Evolutionary conservation across 2,797 vertebrate species (phyloP).

Genomic region (Channa striata): DNA sequence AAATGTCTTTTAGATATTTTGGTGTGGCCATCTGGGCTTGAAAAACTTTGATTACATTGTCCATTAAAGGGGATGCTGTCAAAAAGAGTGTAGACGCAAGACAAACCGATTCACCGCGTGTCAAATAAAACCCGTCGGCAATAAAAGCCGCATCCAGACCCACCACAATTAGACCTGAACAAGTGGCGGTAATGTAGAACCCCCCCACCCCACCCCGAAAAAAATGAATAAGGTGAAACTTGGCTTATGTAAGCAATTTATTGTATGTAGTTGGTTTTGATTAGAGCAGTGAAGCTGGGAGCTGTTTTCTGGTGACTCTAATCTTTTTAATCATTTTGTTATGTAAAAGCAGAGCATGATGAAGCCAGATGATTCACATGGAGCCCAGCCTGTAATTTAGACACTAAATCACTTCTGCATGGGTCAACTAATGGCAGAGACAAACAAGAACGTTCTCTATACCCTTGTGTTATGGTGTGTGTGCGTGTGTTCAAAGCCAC

Average conservation of each 20-base stretch:
- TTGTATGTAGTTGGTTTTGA: slow-evolving; percentile 4
- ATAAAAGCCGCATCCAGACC: too few relatives aligned
- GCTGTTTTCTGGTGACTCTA: background rate
- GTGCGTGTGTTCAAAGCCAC: background rate
- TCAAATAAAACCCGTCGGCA: background rate
- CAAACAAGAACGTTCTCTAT: slow-evolving; percentile 42
- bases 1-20: too few relatives aligned
- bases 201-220: background rate
- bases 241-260: slow-evolving; percentile 6
- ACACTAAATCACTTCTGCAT: slow-evolving; percentile 60
- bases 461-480: slow-evolving; percentile 28
- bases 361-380: slow-evolving; percentile 37
- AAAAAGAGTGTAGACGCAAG: too few relatives aligned
- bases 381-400: slow-evolving; percentile 47
- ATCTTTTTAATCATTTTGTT: slow-evolving; percentile 38
- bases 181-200: background rate
- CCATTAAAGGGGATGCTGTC: too few relatives aligned
- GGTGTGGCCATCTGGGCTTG: too few relatives aligned
- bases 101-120: background rate
- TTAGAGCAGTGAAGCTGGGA: background rate
- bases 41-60: too few relatives aligned
- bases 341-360: slow-evolving; percentile 35
- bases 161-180: too few relatives aligned
- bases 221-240: background rate
- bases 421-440: slow-evolving; percentile 39